Percentiles rank a stretch among this genome's conserved stretches.
phyloP scores from a whole-genome alignment of 1,140 invertebrate genomes.

The Dinoponera quadriceps region DNA sequence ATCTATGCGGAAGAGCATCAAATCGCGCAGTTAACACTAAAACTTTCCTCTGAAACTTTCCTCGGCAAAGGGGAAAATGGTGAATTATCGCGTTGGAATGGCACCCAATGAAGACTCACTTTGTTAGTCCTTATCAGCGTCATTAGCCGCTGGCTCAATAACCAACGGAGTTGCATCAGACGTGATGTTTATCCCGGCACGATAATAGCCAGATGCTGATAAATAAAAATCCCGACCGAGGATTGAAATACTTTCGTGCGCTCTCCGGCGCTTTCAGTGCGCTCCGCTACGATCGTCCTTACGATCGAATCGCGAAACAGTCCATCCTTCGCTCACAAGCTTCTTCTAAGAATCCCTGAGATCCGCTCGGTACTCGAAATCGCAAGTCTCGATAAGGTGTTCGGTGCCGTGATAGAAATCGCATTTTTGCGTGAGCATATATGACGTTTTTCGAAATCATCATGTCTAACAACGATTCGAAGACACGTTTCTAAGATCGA shows the following conservation, averaged over 20 bases:
- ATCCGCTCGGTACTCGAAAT: neutral
- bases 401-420: neutral
- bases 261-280: slow-evolving; percentile 71
- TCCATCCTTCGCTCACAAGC: neutral
- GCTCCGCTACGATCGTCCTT: slow-evolving; percentile 49
- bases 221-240: slow-evolving; percentile 78
- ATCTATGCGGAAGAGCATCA: neutral
- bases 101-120: slow-evolving; percentile 74
- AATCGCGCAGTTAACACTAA: neutral
- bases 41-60: neutral
- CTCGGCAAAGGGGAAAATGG: neutral
- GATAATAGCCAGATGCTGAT: slow-evolving; percentile 79
- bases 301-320: slow-evolving; percentile 19
- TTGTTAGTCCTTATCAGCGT: slow-evolving; percentile 80
- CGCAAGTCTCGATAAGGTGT: neutral
- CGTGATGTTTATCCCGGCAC: slow-evolving; percentile 80
- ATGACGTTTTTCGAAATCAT: neutral
- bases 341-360: neutral
- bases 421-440: neutral
- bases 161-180: slow-evolving; percentile 82
- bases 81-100: slow-evolving; percentile 9
- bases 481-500: neutral
- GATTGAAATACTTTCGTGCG: slow-evolving; percentile 80
- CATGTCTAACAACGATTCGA: neutral
- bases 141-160: slow-evolving; percentile 82